Evolutionary conservation across 1,140 invertebrate genomes (phyloP).

Genomic region (Drosophila carrolli): DNA sequence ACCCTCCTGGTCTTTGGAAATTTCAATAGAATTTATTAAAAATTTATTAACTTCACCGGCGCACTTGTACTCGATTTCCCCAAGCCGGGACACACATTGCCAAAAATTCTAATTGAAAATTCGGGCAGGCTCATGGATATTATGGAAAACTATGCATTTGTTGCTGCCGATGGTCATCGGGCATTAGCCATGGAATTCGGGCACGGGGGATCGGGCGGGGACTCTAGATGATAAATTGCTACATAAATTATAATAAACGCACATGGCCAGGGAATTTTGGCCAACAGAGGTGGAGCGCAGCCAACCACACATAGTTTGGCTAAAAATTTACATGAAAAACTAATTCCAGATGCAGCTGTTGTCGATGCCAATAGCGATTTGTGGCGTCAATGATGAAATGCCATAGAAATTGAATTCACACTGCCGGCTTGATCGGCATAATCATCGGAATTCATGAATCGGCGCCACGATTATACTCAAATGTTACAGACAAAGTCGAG

Average conservation of each 20-base stretch:
- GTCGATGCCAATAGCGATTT: constrained; percentile 36
- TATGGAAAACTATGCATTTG: constrained; percentile 62
- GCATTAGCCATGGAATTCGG: constrained; percentile 55
- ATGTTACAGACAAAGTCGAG: constrained; percentile 41
- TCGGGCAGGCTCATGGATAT: constrained; percentile 57
- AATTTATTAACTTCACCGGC: constrained; percentile 55
- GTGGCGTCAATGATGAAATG: constrained; percentile 35
- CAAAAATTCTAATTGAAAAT: constrained; percentile 75
- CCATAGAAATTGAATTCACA: constrained; percentile 74
- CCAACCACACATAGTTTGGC: constrained; percentile 54
- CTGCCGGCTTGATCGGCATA: constrained; percentile 68
- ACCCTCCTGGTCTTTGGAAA: constrained; percentile 18
- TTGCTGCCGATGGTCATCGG: constrained; percentile 41
- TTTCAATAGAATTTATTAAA: constrained; percentile 62
- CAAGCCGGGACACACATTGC: constrained; percentile 49
- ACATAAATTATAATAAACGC: constrained; percentile 80
- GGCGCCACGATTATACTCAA: constrained; percentile 59
- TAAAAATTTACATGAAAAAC: constrained; percentile 81
- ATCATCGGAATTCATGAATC: constrained; percentile 77
- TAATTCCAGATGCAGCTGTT: constrained; percentile 58
- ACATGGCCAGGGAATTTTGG: constrained; percentile 42
- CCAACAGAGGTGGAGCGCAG: constrained; percentile 5
- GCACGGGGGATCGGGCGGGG: neutral
- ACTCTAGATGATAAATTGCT: constrained; percentile 74
- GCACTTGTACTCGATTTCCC: constrained; percentile 38